Evolutionary conservation across 2,888 invertebrate genomes (phyloP), one percentile per base, ranked within the genome.

Genomic region (Ormia ochracea): DNA sequence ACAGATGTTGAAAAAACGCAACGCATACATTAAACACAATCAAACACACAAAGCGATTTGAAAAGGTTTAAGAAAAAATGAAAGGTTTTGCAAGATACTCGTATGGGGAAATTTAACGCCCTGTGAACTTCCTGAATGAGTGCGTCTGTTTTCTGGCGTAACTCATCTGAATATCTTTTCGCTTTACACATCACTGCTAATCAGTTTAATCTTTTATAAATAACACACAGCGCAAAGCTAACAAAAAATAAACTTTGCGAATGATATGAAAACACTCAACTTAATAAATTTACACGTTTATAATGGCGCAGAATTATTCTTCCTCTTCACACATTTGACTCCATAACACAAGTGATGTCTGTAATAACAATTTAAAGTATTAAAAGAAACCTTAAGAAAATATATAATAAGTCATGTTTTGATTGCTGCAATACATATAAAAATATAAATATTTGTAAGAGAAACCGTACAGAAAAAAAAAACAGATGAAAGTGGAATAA

Each of bases 301-400:
- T 65, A 36, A 33, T 36, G 23, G 14, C 36, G 33, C 36, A 48
- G 50, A 48, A 23, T 50, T 23, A 36, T 63, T 41, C 41, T 6
- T 41, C 21, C 26, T 17, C 19, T 59, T 36, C 41, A 61, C 41
- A n/a, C 38, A 43, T 28, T 45, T 31, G 23, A 14, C 19, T 50
- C n/a, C 9, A 56, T 23, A n/a, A 9, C 17, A 4, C 58, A 52
- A 66, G 50, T 66, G 66, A n/a, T n/a, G n/a, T n/a, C 41, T 41
- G 21, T 1, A 41, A 52, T 17, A 66, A 54, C 52, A 66, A 26
- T 41, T 17, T 23, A 65, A 56, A 56, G 45, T 21, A 45, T 56
- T 43, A 41, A 45, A 19, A 33, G 45, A 69, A 69, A 23, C 56
- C 68, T 69, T 45, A 45, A 45, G 33, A 69, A 69, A 69, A 56